Conservation (phyloP, 2,113 vertebrate genomes). For the Caretta caretta region DNA sequence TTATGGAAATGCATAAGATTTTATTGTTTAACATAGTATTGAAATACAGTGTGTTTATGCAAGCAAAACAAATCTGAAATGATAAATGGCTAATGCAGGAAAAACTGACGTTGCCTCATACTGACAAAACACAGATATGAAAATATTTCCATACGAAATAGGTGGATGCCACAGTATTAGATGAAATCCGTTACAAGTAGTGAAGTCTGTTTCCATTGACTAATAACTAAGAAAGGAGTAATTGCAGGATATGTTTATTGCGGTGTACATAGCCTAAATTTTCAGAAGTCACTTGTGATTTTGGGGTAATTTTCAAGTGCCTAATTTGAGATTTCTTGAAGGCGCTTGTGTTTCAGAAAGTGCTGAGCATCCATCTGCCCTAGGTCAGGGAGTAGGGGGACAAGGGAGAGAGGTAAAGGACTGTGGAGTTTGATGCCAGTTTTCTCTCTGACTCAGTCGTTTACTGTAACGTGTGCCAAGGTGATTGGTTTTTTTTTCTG, state of each 20-base stretch:
- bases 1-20: constrained; percentile 57
- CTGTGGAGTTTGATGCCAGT: background rate
- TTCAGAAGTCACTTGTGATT: background rate
- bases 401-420: background rate
- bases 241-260: background rate
- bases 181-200: background rate
- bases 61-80: constrained; percentile 54
- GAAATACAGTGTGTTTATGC: background rate
- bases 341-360: background rate
- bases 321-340: background rate
- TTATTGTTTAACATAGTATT: constrained; percentile 32
- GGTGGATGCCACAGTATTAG: background rate
- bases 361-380: background rate
- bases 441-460: background rate
- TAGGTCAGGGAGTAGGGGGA: background rate
- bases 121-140: constrained; percentile 3
- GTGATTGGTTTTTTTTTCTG: background rate
- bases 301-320: background rate
- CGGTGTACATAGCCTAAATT: background rate
- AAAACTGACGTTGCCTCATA: background rate
- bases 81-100: constrained; percentile 24
- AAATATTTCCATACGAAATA: background rate
- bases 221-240: background rate
- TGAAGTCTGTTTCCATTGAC: background rate
- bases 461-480: background rate